A percentile compares a stretch with the other conserved stretches of the same genome.
Evolutionary conservation across 30 jellyfish, hydroid and myxozoan species (phyloP).

Genomic region (Morbakka virulenta): DNA sequence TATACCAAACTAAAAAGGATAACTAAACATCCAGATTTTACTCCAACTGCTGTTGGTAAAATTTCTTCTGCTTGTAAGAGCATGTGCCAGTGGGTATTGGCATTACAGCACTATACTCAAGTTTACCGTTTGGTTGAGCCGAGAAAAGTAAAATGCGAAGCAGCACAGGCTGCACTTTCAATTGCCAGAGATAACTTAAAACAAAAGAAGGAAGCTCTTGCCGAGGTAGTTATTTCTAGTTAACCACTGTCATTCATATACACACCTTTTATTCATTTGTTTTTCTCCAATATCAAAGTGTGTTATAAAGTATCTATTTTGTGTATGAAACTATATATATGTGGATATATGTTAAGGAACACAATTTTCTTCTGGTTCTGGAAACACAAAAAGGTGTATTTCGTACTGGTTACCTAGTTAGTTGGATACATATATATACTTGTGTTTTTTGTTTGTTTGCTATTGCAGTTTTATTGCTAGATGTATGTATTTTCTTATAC

Average conservation of each 20-base stretch:
- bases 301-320: too few species aligned
- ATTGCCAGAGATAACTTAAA: slow-evolving; percentile 59
- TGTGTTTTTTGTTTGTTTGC: too few species aligned
- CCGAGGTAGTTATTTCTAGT: slow-evolving; percentile 64
- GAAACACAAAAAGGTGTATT: too few species aligned
- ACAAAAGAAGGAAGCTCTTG: slow-evolving; percentile 54
- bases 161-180: slow-evolving; percentile 74
- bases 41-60: slow-evolving; percentile 86
- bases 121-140: slow-evolving; percentile 82
- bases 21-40: slow-evolving; percentile 78
- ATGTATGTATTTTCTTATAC: too few species aligned
- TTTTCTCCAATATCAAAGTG: neutral
- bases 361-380: too few species aligned
- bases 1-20: slow-evolving; percentile 64
- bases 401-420: too few species aligned
- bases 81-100: slow-evolving; percentile 96
- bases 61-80: slow-evolving; percentile 86
- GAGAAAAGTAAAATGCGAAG: slow-evolving; percentile 77
- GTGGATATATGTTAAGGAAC: too few species aligned
- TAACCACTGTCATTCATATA: neutral
- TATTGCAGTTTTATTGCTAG: too few species aligned
- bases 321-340: too few species aligned
- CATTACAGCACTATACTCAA: slow-evolving; percentile 80
- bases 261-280: neutral
- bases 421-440: too few species aligned